These are phyloP conservation scores for Peromyscus leucopus DNA, from an alignment of 2,113 vertebrate species.

Conservation along the genomic window DNA sequence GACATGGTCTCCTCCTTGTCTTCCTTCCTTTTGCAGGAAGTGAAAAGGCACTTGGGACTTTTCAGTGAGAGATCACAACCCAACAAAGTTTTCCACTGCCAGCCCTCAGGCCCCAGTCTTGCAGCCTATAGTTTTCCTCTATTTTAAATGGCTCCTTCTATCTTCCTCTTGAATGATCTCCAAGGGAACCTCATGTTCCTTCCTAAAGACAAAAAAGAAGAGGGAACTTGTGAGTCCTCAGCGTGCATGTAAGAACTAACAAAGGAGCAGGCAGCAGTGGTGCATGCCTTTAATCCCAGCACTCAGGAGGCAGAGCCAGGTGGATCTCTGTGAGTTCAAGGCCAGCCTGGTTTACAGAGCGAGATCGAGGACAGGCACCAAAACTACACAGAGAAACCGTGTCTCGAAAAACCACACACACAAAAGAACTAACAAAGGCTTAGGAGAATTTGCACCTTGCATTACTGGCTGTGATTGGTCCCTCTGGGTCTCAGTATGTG, in stretches of 20 bases:
- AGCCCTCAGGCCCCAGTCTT: conserved; percentile 65
- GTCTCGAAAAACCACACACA: no score
- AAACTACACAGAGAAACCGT: no score
- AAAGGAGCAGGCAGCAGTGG: neutral
- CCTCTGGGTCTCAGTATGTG: neutral
- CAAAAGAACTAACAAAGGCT: neutral
- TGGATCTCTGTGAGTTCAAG: no score
- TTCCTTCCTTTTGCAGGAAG: conserved; percentile 69
- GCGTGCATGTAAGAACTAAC: conserved; percentile 15
- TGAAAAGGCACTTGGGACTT: conserved; percentile 76
- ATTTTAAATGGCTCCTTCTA: conserved; percentile 69
- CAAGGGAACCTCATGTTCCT: conserved; percentile 78
- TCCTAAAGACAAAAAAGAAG: conserved; percentile 81
- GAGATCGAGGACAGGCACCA: no score
- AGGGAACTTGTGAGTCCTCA: conserved; percentile 60
- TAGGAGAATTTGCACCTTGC: neutral
- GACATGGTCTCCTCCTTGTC: conserved; percentile 87
- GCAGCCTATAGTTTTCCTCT: neutral
- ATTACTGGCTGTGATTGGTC: neutral
- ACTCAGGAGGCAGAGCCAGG: no score
- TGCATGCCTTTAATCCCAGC: no score
- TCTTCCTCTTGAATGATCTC: conserved; percentile 78
- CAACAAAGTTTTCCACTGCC: conserved; percentile 68
- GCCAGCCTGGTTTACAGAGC: no score
- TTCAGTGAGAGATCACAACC: conserved; percentile 71